phyloP scores from a whole-genome alignment of 1,140 invertebrate species.

The Venturia canescens region DNA sequence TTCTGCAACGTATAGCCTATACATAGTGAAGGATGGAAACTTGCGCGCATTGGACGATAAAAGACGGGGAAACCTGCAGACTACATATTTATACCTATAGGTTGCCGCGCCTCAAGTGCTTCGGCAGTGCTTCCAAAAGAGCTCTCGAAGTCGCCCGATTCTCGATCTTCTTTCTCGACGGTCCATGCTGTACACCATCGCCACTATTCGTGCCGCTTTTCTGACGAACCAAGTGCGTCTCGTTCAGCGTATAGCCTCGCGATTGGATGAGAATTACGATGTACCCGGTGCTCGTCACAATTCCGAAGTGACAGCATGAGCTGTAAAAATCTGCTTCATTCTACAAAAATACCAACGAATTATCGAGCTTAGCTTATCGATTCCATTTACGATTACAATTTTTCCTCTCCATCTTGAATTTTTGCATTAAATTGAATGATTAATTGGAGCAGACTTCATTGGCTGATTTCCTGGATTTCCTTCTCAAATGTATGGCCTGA shows the following conservation, averaged over 20 bases:
- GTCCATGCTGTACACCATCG: background rate
- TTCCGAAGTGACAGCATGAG: background rate
- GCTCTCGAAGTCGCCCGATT: conserved; percentile 25
- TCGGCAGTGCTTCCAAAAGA: background rate
- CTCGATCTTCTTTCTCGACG: conserved; percentile 30
- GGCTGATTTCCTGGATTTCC: too few species aligned
- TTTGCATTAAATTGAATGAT: too few species aligned
- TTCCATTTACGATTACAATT: background rate
- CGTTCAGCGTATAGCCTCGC: conserved; percentile 20
- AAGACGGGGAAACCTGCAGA: conserved; percentile 2
- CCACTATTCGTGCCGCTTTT: conserved; percentile 26
- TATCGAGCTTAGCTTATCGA: background rate
- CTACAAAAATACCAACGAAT: background rate
- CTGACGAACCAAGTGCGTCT: conserved; percentile 19
- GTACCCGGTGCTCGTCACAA: conserved; percentile 1
- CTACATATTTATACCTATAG: background rate
- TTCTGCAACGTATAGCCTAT: conserved; percentile 42
- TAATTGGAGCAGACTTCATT: too few species aligned
- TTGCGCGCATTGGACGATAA: conserved; percentile 30
- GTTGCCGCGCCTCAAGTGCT: background rate
- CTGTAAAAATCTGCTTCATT: background rate
- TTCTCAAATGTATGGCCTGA: too few species aligned
- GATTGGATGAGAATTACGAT: conserved; percentile 40
- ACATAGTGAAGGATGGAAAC: conserved; percentile 32
- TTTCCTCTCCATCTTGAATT: too few species aligned